phyloP scores from a whole-genome alignment of 2,113 vertebrate species.

The Chlorodrepanis virens region DNA sequence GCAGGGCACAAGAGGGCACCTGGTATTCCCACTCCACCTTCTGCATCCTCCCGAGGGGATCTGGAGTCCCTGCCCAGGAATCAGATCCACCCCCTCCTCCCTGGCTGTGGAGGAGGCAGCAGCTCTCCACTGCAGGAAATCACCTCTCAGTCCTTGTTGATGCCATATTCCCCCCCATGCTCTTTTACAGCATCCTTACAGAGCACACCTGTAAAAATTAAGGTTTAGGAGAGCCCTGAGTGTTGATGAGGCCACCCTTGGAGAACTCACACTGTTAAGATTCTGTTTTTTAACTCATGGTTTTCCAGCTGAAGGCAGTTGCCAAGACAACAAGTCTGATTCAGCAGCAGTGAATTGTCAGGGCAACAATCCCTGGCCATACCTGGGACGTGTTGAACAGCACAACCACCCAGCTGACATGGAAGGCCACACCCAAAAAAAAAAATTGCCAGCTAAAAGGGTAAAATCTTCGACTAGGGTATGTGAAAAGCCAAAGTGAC shows the following conservation, averaged over 20 bases:
- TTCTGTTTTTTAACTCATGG: background rate
- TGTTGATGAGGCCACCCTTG: background rate
- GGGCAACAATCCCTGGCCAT: background rate
- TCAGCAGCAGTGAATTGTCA: slow-evolving; percentile 25
- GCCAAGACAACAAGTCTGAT: slow-evolving; percentile 45
- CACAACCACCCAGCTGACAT: background rate
- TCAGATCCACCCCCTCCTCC: too few relatives aligned
- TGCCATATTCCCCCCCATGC: background rate
- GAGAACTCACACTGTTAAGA: background rate
- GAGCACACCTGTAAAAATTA: background rate
- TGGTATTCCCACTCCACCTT: background rate
- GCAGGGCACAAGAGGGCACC: background rate
- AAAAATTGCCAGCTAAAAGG: background rate
- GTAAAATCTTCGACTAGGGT: background rate
- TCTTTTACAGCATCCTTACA: background rate
- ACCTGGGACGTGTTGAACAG: background rate
- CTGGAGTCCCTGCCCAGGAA: accelerated
- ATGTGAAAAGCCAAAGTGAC: background rate
- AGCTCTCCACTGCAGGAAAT: background rate
- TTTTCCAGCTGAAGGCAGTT: slow-evolving; percentile 20
- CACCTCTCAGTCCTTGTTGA: background rate
- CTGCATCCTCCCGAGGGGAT: accelerated
- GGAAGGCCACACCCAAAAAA: background rate
- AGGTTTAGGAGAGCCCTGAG: background rate
- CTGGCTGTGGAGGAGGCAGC: background rate